Conservation (phyloP, 2,113 vertebrate genomes). For the Rhadina sibilatrix region DNA sequence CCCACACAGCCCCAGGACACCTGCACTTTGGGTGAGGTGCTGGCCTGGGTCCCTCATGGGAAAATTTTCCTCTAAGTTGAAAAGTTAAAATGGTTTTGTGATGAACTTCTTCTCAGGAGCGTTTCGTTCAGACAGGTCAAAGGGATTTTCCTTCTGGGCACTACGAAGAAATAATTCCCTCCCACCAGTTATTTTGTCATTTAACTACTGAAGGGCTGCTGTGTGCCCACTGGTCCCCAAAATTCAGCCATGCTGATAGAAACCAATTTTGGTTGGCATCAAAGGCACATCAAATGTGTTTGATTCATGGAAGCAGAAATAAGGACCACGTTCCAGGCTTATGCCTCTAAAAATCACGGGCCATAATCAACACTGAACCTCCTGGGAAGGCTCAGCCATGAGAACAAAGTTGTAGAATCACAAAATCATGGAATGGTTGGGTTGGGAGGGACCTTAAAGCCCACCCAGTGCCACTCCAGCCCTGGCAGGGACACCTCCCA, state of each 20-base stretch:
- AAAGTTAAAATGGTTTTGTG: background rate
- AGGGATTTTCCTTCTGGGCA: background rate
- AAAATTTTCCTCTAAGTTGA: background rate
- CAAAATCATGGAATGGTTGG: background rate
- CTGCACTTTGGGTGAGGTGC: background rate
- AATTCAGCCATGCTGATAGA: background rate
- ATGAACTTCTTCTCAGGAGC: accelerated
- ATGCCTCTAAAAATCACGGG: accelerated
- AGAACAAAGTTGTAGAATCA: background rate
- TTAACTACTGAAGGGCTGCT: background rate
- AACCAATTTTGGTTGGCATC: background rate
- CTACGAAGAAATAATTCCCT: background rate
- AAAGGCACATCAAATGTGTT: background rate
- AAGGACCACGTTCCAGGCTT: accelerated
- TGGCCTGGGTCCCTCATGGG: accelerated
- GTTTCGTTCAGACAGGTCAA: background rate
- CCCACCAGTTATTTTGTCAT: background rate
- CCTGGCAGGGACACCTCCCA: background rate
- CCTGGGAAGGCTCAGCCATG: background rate
- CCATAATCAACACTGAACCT: background rate
- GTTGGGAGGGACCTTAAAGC: accelerated
- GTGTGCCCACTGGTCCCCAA: background rate
- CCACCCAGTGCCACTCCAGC: accelerated
- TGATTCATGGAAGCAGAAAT: background rate
- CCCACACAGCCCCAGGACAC: background rate